Conservation (phyloP, 2,113 vertebrate genomes). For the Maylandia zebra region DNA sequence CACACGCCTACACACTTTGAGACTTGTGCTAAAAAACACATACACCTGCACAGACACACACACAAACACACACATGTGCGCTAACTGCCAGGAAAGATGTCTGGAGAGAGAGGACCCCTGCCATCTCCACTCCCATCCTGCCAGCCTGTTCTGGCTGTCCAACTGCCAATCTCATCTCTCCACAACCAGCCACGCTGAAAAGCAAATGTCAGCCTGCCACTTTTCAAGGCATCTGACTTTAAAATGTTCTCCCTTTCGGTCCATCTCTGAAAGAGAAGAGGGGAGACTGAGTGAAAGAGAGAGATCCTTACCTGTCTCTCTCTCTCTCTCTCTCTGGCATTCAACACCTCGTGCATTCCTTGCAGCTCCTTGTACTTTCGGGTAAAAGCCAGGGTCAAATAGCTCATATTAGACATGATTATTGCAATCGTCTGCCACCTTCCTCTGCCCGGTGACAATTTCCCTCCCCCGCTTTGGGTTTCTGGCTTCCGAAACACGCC, state of each 20-base stretch:
- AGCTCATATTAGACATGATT: constrained; percentile 50
- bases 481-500: constrained; percentile 3
- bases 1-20: constrained; percentile 30
- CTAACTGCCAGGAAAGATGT: constrained; percentile 57
- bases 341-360: background rate
- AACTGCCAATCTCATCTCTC: constrained; percentile 59
- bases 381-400: constrained; percentile 48
- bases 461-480: background rate
- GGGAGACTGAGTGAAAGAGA: background rate
- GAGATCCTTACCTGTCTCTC: background rate
- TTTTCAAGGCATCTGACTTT: constrained; percentile 55
- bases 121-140: constrained; percentile 59
- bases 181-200: constrained; percentile 57
- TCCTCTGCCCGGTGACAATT: constrained; percentile 8
- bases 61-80: background rate
- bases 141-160: constrained; percentile 58
- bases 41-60: background rate
- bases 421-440: constrained; percentile 33
- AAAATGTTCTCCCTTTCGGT: constrained; percentile 39
- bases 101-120: constrained; percentile 59
- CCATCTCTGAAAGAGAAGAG: constrained; percentile 15
- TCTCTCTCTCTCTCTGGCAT: background rate
- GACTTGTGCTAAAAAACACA: background rate
- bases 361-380: constrained; percentile 13
- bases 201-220: constrained; percentile 70